Percentiles rank a stretch among this genome's conserved stretches.
These are phyloP conservation scores for Synergus japonicus DNA, from an alignment of 2,888 invertebrate genomes.

Conservation along the genomic window DNA sequence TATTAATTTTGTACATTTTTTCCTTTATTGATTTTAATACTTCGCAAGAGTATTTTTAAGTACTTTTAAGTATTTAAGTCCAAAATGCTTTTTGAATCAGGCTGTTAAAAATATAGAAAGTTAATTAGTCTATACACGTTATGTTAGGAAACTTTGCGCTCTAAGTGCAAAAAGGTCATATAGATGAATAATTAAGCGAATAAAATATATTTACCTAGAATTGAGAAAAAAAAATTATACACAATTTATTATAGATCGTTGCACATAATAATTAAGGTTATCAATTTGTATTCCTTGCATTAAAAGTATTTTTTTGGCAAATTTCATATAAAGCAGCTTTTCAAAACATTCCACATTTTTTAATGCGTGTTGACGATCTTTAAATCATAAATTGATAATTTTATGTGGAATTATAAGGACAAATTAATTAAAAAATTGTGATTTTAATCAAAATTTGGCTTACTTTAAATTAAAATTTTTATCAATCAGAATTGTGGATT, in stretches of 20 bases:
- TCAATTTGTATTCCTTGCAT: not conserved
- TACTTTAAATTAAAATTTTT: not conserved
- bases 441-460: conserved; percentile 6
- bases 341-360: conserved; percentile 15
- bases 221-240: not conserved
- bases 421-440: conserved; percentile 12
- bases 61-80: not conserved
- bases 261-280: not conserved
- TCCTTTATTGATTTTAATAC: not conserved
- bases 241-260: conserved; percentile 6
- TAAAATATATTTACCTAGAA: conserved; percentile 6
- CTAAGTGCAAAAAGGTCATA: not conserved
- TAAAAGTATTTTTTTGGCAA: not conserved
- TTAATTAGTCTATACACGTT: not conserved
- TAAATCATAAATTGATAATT: not conserved
- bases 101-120: not conserved
- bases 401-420: conserved; percentile 1
- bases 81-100: conserved; percentile 1
- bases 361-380: conserved; percentile 9
- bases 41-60: conserved; percentile 1
- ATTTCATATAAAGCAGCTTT: not conserved
- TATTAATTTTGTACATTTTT: conserved; percentile 32
- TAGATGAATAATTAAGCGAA: not conserved
- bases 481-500: not conserved
- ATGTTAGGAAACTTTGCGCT: not conserved